These are phyloP conservation scores for Portevinia maculata DNA, from an alignment of 2,888 invertebrate species.

Conservation along the genomic window DNA sequence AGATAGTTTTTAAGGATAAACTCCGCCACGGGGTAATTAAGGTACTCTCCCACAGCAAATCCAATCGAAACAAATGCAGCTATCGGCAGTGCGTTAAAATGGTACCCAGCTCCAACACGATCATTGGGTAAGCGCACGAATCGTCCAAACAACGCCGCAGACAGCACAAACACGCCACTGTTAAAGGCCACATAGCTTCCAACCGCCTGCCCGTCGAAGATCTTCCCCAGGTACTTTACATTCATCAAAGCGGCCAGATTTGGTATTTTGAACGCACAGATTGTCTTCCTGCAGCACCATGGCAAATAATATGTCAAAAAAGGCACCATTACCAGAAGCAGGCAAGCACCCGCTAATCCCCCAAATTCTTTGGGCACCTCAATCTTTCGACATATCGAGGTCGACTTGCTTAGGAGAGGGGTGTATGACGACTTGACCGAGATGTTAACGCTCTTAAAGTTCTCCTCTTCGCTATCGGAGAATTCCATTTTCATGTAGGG, in stretches of 20 bases:
- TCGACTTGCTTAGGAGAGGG: constrained; percentile 60
- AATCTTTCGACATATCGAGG: constrained; percentile 77
- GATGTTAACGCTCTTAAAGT: constrained; percentile 78
- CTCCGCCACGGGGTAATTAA: constrained; percentile 80
- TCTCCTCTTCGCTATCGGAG: constrained; percentile 77
- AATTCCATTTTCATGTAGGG: constrained; percentile 80
- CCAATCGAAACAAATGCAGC: constrained; percentile 75
- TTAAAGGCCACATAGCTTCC: constrained; percentile 78
- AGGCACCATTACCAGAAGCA: constrained; percentile 78
- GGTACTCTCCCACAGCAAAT: constrained; percentile 77
- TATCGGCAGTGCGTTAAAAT: constrained; percentile 80
- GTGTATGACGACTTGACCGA: constrained; percentile 57
- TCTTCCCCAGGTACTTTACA: constrained; percentile 76
- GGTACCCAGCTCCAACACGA: constrained; percentile 75
- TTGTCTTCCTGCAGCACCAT: constrained; percentile 78
- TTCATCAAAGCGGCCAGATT: constrained; percentile 75
- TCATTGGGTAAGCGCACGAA: constrained; percentile 78
- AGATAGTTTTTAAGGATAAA: constrained; percentile 83
- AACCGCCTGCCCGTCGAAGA: constrained; percentile 77
- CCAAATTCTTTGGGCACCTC: constrained; percentile 79
- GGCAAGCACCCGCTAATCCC: constrained; percentile 77
- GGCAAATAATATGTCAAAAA: constrained; percentile 78
- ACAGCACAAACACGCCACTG: constrained; percentile 78
- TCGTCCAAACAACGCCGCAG: constrained; percentile 79
- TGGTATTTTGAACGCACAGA: constrained; percentile 76